These are phyloP conservation scores for Cyaniris semiargus DNA, from an alignment of 2,888 invertebrate species.

Conservation along the genomic window DNA sequence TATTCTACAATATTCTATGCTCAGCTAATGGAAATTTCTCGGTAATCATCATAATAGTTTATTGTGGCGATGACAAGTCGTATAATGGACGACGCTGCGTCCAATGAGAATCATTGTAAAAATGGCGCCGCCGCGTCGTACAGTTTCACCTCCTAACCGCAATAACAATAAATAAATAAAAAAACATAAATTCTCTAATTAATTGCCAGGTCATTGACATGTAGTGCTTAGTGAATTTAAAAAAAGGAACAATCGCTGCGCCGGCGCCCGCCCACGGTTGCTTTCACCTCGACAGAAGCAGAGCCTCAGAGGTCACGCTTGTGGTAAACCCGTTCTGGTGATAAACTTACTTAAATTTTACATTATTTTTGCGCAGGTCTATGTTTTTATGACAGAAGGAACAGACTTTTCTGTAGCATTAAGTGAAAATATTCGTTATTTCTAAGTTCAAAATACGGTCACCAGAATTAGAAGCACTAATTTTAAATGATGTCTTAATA, in stretches of 20 bases:
- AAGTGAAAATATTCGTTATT: too few species aligned
- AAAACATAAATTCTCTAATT: slow-evolving; percentile 20
- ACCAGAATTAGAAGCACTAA: not conserved
- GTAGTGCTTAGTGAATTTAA: slow-evolving; percentile 21
- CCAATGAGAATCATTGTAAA: not conserved
- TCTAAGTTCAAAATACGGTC: too few species aligned
- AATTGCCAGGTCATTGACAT: slow-evolving; percentile 28
- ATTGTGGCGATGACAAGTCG: not conserved
- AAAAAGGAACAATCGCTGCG: slow-evolving; percentile 24
- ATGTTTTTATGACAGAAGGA: too few species aligned
- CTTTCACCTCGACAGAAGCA: slow-evolving; percentile 31
- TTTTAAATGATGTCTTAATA: not conserved
- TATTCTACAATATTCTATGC: not conserved
- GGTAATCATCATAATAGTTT: slow-evolving; percentile 7
- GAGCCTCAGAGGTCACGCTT: slow-evolving; percentile 4
- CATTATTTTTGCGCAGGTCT: too few species aligned
- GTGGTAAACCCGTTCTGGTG: too few species aligned
- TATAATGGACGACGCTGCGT: not conserved
- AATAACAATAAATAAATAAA: slow-evolving; percentile 29
- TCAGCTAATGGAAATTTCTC: not conserved
- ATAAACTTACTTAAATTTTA: too few species aligned
- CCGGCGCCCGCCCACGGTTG: slow-evolving; percentile 33
- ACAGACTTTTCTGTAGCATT: too few species aligned
- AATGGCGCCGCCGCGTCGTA: slow-evolving; percentile 3
- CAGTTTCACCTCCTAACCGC: slow-evolving; percentile 23